Base-by-base conservation (phyloP, 2,888 invertebrate genomes). In the Augochlorella aurata region DNA sequence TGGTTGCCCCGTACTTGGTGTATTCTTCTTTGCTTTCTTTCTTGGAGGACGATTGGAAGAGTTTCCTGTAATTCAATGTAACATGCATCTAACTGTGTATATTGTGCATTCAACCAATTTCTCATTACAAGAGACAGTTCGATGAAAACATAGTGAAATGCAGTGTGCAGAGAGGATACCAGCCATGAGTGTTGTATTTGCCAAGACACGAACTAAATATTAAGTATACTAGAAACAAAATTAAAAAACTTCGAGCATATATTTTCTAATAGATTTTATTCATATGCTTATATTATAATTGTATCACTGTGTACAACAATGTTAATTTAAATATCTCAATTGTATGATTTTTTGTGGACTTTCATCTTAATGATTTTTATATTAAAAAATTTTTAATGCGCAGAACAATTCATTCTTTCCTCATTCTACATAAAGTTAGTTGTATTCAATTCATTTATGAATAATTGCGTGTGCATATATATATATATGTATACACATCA, bases 1-100 rank as follows among this genome's bases (percentile, higher is more conserved):
- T 10, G 91, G 74, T 29, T 92, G 85, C 72, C 89, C 89, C 71
- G 91, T 85, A 76, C 83, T 90, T 58, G 90, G 93, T 78, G 88
- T 91, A 49, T 93, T 94, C 92, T 95, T 95, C 94, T 95, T 95
- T 82, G 90, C 88, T 93, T 95, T 95, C 94, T 95, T 95, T 93
- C 95, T 94, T 45, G 94, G 93, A 21, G 94, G 94, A 85, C 95
- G 94, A 91, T 90, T 94, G 72, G 92, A 86, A 79, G 92, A 83
- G 81, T 91, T 92, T 66, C 93, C 93, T 93, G 92, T 78, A 93
- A 93, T 90, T 89, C 78, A 92, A 93, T 87, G 90, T 90, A 88
- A 91, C 78, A 89, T 90, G 89, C 90, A 89, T 87, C 90, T 89
- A 89, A 83, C 84, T 82, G 85, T 88, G 85, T 89, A 79, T 85